These are phyloP conservation scores for Cololabis saira DNA, from an alignment of 2,113 vertebrate species.

Conservation along the genomic window DNA sequence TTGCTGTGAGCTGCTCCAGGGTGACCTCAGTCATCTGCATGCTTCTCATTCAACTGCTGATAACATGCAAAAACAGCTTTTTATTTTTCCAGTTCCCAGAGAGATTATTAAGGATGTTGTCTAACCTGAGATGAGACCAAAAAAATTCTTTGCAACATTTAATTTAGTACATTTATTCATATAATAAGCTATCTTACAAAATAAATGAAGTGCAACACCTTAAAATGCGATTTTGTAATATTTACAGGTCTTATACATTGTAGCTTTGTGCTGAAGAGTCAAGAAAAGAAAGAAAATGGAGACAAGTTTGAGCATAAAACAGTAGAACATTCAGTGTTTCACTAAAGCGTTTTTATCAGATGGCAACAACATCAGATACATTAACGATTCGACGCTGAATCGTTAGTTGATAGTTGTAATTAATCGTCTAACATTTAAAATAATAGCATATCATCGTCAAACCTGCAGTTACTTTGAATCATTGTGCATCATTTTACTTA, in stretches of 20 bases:
- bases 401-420: not conserved
- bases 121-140: not conserved
- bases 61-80: conserved; percentile 15
- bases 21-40: conserved; percentile 28
- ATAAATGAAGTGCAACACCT: conserved; percentile 20
- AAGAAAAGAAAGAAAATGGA: conserved; percentile 13
- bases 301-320: conserved; percentile 38
- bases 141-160: conserved; percentile 7
- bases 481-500: conserved; percentile 5
- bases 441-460: conserved; percentile 35
- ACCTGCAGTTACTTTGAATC: conserved; percentile 19
- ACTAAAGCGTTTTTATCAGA: conserved; percentile 29
- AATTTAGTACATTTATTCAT: conserved; percentile 58
- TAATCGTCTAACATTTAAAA: not conserved
- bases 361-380: conserved; percentile 6
- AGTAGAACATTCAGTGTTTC: conserved; percentile 56
- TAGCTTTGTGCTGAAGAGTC: conserved; percentile 48
- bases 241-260: conserved; percentile 43
- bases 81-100: not conserved
- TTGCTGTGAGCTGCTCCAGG: conserved; percentile 25
- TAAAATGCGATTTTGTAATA: conserved; percentile 32
- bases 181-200: conserved; percentile 62
- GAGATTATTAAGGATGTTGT: not conserved
- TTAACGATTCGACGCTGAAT: conserved; percentile 17
- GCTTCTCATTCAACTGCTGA: conserved; percentile 4